A percentile compares a stretch with the other conserved stretches of the same genome.
These are phyloP conservation scores for Atta texana DNA, from an alignment of 1,140 invertebrate species.

Conservation along the genomic window DNA sequence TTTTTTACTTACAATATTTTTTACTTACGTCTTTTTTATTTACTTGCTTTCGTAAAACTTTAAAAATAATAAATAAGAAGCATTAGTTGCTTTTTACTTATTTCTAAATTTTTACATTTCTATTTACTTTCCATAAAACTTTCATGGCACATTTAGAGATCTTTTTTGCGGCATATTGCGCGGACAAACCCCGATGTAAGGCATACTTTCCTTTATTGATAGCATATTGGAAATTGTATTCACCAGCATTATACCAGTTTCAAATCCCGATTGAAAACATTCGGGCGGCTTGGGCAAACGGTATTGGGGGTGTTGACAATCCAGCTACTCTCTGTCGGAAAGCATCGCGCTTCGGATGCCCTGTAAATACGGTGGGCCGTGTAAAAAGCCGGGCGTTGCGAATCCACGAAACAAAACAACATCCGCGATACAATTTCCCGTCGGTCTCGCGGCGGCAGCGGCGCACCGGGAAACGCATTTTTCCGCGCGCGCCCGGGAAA, in stretches of 20 bases:
- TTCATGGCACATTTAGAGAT: too few species aligned
- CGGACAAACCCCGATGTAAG: background rate
- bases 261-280: conserved; percentile 48
- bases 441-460: conserved; percentile 10
- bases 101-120: too few species aligned
- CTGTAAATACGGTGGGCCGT: conserved; percentile 51
- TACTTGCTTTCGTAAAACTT: too few species aligned
- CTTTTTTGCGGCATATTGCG: too few species aligned
- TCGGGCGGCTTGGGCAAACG: conserved; percentile 35
- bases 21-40: too few species aligned
- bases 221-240: conserved; percentile 40
- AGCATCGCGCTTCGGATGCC: conserved; percentile 14
- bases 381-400: conserved; percentile 55
- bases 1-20: too few species aligned
- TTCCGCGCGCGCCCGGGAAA: conserved; percentile 31
- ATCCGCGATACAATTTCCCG: conserved; percentile 54
- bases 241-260: conserved; percentile 37
- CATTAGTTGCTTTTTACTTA: too few species aligned
- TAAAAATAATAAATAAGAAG: too few species aligned
- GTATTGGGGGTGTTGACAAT: conserved; percentile 50
- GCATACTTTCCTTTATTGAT: background rate
- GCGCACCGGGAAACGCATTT: conserved; percentile 46
- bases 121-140: too few species aligned
- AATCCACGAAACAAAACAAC: conserved; percentile 59
- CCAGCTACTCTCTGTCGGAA: conserved; percentile 17